Evolutionary conservation across 2,113 vertebrate genomes (phyloP), one percentile per base, ranked within the genome.

Genomic region (Phalacrocorax carbo): DNA sequence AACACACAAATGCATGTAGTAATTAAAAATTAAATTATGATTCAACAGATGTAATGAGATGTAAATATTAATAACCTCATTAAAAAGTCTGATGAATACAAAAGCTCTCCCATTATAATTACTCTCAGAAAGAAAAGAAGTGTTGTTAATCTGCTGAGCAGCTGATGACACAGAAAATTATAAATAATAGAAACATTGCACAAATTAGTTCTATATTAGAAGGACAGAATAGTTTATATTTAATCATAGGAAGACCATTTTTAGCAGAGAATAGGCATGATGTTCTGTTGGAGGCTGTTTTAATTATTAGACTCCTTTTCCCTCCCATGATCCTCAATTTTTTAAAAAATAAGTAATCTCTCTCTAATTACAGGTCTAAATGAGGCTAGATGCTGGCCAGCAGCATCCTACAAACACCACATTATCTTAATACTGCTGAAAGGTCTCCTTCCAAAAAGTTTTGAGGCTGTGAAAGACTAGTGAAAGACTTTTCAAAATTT

Each of bases 141-240:
- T 65, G 81, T 88, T 97, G 40, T 92, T 95, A 97, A 97, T 98
- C 93, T 71, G 42, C 62, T 95, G 64, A 94, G 94, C 13, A 96
- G 82, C 32, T 94, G 76, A 94, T 97, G 97, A 93, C 57, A 97
- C 57, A 93, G 92, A 97, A 98, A 98, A 97, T 97, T 95, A 96
- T 68, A 95, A 92, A 90, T 97, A 97, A 97, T 90, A 52, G 81
- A 97, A 97, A 97, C 27, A 95, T 52, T 92, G 64, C 13, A 88
- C 40, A 95, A 97, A 94, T 96, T 97, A 97, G 92, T 94, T 96
- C n/a, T 94, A 90, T 18, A 97, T 96, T 97, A 96, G 81, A 96
- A 84, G 62, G 46, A 92, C 76, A 94, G 40, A 96, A 94, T 60
- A 90, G 66, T 82, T 96, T 94, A 6, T 86, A 57, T 82, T 97